phyloP scores from a whole-genome alignment of 64 coral and sea anemone species.

The Montipora sp. region DNA sequence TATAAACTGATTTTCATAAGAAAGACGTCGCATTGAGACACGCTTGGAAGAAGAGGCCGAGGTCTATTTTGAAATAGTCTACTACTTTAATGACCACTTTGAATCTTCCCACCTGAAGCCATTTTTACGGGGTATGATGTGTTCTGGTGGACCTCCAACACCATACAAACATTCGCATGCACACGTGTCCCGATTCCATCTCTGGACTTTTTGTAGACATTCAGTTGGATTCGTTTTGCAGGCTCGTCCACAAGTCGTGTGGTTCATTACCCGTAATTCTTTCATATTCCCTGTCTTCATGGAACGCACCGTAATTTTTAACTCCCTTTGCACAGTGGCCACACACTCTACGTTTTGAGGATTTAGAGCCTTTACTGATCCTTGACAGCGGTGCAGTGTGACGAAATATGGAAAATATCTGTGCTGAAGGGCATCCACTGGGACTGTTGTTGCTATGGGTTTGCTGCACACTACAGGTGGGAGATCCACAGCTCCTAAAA shows the following conservation, averaged over 20 bases:
- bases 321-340: not conserved
- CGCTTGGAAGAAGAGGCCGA: too few relatives aligned
- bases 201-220: constrained; percentile 24
- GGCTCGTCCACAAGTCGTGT: constrained; percentile 43
- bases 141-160: not conserved
- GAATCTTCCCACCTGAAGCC: constrained; percentile 40
- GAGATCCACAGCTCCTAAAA: constrained; percentile 14
- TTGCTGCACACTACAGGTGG: not conserved
- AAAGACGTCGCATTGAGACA: too few relatives aligned
- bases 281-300: not conserved
- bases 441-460: constrained; percentile 48
- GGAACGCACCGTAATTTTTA: constrained; percentile 15
- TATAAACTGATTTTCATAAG: too few relatives aligned
- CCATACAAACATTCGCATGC: constrained; percentile 30
- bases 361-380: not conserved
- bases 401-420: constrained; percentile 54
- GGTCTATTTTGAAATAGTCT: too few relatives aligned
- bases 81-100: not conserved
- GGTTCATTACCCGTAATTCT: constrained; percentile 18
- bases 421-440: constrained; percentile 34
- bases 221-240: constrained; percentile 11
- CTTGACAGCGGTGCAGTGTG: constrained; percentile 51
- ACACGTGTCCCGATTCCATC: constrained; percentile 36
- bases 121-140: constrained; percentile 20
- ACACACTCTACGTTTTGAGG: constrained; percentile 44